Percentiles rank a stretch among this genome's conserved stretches.
Conservation (phyloP, 2,113 vertebrate genomes). For the Chlorodrepanis virens region DNA sequence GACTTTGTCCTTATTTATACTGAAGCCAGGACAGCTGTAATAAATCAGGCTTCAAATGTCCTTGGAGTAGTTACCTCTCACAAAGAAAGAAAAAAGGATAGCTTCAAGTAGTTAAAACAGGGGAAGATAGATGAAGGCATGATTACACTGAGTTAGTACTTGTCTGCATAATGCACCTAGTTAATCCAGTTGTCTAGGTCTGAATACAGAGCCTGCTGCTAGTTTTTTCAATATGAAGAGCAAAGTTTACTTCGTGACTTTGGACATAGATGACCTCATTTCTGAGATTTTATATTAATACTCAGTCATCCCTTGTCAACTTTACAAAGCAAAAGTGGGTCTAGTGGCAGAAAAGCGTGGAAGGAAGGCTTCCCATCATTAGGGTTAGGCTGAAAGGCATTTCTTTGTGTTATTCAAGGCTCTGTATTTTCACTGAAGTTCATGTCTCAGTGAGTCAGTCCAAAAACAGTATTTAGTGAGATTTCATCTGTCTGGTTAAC, state of each 20-base stretch:
- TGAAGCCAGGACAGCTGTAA: neutral
- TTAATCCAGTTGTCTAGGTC: neutral
- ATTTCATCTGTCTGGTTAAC: slow-evolving; percentile 38
- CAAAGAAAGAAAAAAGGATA: neutral
- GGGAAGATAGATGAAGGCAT: neutral
- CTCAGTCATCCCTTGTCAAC: neutral
- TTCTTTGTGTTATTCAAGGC: neutral
- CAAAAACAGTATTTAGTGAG: neutral
- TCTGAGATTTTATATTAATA: slow-evolving; percentile 6
- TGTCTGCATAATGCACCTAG: neutral
- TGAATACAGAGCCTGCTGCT: neutral
- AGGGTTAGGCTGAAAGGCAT: neutral
- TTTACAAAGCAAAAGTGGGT: neutral
- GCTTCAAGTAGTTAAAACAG: neutral
- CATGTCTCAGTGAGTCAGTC: neutral
- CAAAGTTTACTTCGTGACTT: neutral
- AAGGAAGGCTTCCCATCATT: neutral
- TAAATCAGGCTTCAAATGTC: neutral
- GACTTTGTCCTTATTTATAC: neutral
- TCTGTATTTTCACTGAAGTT: neutral
- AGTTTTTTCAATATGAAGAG: neutral
- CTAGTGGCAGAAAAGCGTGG: neutral
- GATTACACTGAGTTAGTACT: neutral
- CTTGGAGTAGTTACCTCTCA: neutral
- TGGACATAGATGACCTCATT: neutral